These are phyloP conservation scores for Drosophila triauraria DNA, from an alignment of 1,140 invertebrate genomes.

Conservation along the genomic window DNA sequence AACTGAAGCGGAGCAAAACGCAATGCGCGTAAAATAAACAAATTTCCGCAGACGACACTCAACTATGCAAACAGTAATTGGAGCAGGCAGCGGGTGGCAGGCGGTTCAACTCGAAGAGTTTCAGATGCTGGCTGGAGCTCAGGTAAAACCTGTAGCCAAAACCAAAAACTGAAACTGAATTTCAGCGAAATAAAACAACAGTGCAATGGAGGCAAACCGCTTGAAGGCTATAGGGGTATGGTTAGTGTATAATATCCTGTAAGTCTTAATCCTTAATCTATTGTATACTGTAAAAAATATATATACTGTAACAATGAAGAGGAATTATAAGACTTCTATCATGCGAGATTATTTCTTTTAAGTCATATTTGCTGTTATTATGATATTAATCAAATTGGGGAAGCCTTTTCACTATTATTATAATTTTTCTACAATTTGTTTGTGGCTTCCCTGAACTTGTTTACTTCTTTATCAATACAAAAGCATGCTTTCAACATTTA, in stretches of 20 bases:
- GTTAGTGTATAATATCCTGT: not conserved
- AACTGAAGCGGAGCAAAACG: constrained; percentile 61
- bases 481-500: not conserved
- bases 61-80: constrained; percentile 83
- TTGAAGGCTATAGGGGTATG: not conserved
- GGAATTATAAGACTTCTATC: too few relatives aligned
- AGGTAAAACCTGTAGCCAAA: constrained; percentile 66
- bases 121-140: constrained; percentile 28
- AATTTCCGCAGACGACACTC: constrained; percentile 81
- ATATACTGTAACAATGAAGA: too few relatives aligned
- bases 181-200: constrained; percentile 48
- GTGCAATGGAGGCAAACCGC: constrained; percentile 1
- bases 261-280: not conserved
- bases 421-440: too few relatives aligned
- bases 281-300: not conserved
- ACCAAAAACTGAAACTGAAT: constrained; percentile 69
- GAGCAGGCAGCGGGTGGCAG: constrained; percentile 44
- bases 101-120: constrained; percentile 7
- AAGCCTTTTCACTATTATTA: too few relatives aligned
- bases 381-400: too few relatives aligned
- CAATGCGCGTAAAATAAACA: constrained; percentile 81
- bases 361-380: too few relatives aligned
- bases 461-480: too few relatives aligned
- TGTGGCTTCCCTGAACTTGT: too few relatives aligned
- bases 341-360: too few relatives aligned